Evolutionary conservation across 1,140 invertebrate genomes (phyloP), one percentile per base, ranked within the genome.

Genomic region (Trachymyrmex septentrionalis): DNA sequence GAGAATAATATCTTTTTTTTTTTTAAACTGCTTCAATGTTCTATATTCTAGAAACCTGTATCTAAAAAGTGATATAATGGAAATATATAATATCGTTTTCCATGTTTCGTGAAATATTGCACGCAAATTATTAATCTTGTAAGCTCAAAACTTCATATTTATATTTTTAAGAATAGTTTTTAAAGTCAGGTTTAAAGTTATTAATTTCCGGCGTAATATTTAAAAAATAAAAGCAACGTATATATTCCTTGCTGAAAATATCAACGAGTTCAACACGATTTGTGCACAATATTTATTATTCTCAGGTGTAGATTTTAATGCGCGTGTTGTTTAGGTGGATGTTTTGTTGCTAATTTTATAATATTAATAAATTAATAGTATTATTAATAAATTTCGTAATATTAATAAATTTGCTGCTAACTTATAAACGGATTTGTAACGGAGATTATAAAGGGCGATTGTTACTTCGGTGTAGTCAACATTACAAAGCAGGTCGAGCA

Each of bases 291-390:
- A n/a, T n/a, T n/a, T n/a, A n/a, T n/a, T n/a, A n/a, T 82, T 59
- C 12, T n/a, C 21, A 59, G 6, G 21, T 21, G 34, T 38, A 24
- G 14, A 80, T 59, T 72, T 44, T 71, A 71, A 71, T 16, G 21
- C 16, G 2, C 19, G 3, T 30, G 0, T 82, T 73, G 24, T 48
- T 24, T 38, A 59, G 38, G 61, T 12, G 10, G 9, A 59, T 59
- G 38, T n/a, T 44, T 27, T 34, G 38, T 61, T 48, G 5, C n/a
- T 81, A 27, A 81, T 71, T 81, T 71, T 71, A n/a, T 7, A 38
- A 44, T 24, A 57, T 34, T 24, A 59, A 7, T 16, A 48, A 81
- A 44, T 67, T 38, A 38, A 38, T 38, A n/a, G 7, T 38, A 38
- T 38, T 38, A 38, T 38, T 38, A 38, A 38, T 38, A 38, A n/a